phyloP scores from a whole-genome alignment of 2,797 vertebrate genomes.

The Poeciliopsis turneri region DNA sequence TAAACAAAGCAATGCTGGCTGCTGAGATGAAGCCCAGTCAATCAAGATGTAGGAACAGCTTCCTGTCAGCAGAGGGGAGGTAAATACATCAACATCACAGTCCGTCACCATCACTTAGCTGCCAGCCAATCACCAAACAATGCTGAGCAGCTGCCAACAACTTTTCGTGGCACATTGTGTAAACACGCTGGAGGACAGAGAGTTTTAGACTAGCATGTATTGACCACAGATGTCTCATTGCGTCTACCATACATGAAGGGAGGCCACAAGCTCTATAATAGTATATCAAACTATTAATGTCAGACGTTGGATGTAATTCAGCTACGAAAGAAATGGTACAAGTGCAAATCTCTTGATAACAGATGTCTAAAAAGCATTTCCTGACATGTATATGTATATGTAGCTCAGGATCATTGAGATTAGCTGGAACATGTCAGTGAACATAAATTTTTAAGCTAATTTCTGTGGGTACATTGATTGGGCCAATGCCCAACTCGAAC shows the following conservation, averaged over 20 bases:
- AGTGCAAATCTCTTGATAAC: constrained; percentile 15
- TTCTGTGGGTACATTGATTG: neutral
- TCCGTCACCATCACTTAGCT: constrained; percentile 72
- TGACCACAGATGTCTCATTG: constrained; percentile 42
- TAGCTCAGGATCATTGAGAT: neutral
- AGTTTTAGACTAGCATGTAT: constrained; percentile 48
- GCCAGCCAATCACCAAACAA: constrained; percentile 73
- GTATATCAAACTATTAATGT: constrained; percentile 60
- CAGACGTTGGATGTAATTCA: constrained; percentile 46
- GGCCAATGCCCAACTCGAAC: neutral
- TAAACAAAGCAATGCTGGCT: constrained; percentile 74
- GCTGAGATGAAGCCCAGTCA: constrained; percentile 69
- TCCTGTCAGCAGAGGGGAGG: constrained; percentile 69
- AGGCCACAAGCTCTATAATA: constrained; percentile 22
- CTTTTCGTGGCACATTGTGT: constrained; percentile 42
- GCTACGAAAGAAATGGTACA: constrained; percentile 50
- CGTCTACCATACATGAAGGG: constrained; percentile 39
- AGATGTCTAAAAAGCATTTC: constrained; percentile 10
- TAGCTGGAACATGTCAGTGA: neutral
- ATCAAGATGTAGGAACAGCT: constrained; percentile 67
- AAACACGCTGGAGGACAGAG: constrained; percentile 56
- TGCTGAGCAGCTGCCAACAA: constrained; percentile 56
- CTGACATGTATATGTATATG: neutral
- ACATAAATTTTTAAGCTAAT: neutral
- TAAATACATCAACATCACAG: constrained; percentile 79